A percentile compares a stretch with the other conserved stretches of the same genome.
phyloP scores from a whole-genome alignment of 2,113 vertebrate genomes.

The Platysteira castanea region DNA sequence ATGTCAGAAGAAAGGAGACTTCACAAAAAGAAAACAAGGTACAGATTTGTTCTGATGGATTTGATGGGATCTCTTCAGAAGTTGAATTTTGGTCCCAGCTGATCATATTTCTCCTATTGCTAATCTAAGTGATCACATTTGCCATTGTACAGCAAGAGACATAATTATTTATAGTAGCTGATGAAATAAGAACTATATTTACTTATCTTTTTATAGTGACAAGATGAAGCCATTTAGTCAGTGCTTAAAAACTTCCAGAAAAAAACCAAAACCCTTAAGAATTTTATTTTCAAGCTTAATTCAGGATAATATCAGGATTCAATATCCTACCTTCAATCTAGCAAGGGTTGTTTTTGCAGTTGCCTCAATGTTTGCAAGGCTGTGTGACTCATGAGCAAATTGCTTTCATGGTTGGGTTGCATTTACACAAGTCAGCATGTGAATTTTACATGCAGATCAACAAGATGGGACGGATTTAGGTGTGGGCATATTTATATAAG shows the following conservation, averaged over 20 bases:
- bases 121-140: not conserved
- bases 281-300: constrained; percentile 14
- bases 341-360: constrained; percentile 52
- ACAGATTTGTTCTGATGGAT: not conserved
- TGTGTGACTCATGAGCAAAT: constrained; percentile 73
- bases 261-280: not conserved
- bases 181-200: constrained; percentile 4
- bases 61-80: not conserved
- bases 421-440: constrained; percentile 65
- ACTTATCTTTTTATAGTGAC: not conserved
- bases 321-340: constrained; percentile 49
- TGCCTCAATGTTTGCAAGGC: constrained; percentile 57
- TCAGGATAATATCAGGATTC: constrained; percentile 39
- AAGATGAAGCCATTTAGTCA: not conserved
- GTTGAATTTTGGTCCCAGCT: not conserved
- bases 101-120: not conserved
- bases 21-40: not conserved
- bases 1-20: not conserved
- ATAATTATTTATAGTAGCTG: constrained; percentile 12
- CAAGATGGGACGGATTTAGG: constrained; percentile 74
- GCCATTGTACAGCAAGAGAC: not conserved
- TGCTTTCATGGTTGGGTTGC: constrained; percentile 60
- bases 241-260: not conserved
- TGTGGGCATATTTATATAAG: constrained; percentile 69
- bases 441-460: constrained; percentile 73